Evolutionary conservation across 2,888 invertebrate species (phyloP).

Genomic region (Gortyna flavago): DNA sequence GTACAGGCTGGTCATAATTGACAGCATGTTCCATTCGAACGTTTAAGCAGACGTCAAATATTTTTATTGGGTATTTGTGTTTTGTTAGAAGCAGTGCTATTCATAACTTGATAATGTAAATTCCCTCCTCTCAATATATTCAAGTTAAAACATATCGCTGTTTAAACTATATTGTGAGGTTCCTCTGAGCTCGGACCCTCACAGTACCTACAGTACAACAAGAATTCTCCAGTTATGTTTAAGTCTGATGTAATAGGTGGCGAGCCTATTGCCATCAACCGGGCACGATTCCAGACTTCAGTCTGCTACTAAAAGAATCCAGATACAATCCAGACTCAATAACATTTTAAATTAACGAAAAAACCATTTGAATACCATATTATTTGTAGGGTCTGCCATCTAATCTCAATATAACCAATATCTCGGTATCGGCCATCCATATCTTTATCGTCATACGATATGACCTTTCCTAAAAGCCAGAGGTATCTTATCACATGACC

Average conservation of each 20-base stretch:
- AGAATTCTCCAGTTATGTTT: background rate
- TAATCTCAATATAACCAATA: slow-evolving; percentile 6
- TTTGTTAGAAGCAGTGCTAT: too few relatives aligned
- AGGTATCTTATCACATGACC: slow-evolving; percentile 29
- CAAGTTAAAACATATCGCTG: too few relatives aligned
- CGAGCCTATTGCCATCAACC: background rate
- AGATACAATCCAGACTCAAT: background rate
- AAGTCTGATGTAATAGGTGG: background rate
- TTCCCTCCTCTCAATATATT: too few relatives aligned
- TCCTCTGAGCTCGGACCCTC: too few relatives aligned
- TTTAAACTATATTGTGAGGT: too few relatives aligned
- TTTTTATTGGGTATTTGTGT: too few relatives aligned
- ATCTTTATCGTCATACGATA: slow-evolving; percentile 15
- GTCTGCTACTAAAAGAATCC: background rate
- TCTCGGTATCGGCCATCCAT: background rate
- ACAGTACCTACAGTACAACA: background rate
- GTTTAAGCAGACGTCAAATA: too few relatives aligned
- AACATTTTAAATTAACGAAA: too few relatives aligned
- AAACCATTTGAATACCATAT: too few relatives aligned
- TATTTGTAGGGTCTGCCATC: background rate
- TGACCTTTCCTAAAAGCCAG: slow-evolving; percentile 36
- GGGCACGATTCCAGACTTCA: background rate
- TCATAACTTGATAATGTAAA: too few relatives aligned
- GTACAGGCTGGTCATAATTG: too few relatives aligned
- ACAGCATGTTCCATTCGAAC: too few relatives aligned